Conservation (phyloP, 2,888 invertebrate species). For the Ornithoptera priamus region DNA sequence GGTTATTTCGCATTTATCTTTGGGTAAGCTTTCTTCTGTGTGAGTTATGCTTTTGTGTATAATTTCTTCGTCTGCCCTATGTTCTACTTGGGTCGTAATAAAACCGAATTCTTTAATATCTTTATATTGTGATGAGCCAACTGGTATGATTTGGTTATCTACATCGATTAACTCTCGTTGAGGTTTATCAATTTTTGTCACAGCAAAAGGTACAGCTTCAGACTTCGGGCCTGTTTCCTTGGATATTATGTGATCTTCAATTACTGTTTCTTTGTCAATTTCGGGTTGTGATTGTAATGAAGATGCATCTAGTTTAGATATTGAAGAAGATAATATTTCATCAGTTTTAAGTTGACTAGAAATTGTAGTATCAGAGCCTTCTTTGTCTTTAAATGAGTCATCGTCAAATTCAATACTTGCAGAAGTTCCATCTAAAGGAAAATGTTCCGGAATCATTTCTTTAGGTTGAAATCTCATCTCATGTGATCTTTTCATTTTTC, state of each 20-base stretch:
- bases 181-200: constrained; percentile 62
- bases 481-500: constrained; percentile 92
- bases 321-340: constrained; percentile 67
- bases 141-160: constrained; percentile 71
- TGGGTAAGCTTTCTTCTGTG: constrained; percentile 48
- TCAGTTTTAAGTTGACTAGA: constrained; percentile 73
- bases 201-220: constrained; percentile 62
- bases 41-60: constrained; percentile 50
- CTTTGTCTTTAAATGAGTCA: constrained; percentile 65
- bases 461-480: constrained; percentile 93
- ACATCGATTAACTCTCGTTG: constrained; percentile 73
- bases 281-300: constrained; percentile 60
- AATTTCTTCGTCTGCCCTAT: constrained; percentile 45
- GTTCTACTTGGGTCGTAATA: constrained; percentile 63
- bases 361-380: constrained; percentile 70
- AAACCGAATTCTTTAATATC: constrained; percentile 61
- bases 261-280: constrained; percentile 50
- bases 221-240: constrained; percentile 44
- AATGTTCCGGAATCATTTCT: constrained; percentile 74
- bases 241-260: constrained; percentile 45
- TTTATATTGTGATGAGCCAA: constrained; percentile 69
- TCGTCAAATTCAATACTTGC: constrained; percentile 71
- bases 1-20: constrained; percentile 40
- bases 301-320: constrained; percentile 68
- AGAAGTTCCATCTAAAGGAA: constrained; percentile 61